Conservation (phyloP, 2,113 vertebrate species). For the Anoplopoma fimbria region DNA sequence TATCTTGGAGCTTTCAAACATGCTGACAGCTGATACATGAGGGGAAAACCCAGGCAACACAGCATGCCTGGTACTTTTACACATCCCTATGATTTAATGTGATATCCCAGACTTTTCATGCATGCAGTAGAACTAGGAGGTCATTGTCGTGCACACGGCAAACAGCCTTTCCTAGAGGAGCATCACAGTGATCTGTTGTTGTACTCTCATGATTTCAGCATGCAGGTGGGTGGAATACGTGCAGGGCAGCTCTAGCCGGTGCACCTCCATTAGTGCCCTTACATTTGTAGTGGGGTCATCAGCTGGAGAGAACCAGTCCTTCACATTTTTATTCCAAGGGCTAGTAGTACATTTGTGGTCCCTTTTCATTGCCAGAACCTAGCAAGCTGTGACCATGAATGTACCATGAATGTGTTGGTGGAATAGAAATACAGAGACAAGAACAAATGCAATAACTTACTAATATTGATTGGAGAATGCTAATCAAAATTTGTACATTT, state of each 20-base stretch:
- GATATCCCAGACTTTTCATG: slow-evolving; percentile 3
- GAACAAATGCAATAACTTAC: background rate
- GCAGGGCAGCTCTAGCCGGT: slow-evolving; percentile 30
- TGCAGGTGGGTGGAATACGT: slow-evolving; percentile 48
- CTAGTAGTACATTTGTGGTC: background rate
- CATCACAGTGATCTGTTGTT: slow-evolving; percentile 21
- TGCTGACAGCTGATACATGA: slow-evolving; percentile 7
- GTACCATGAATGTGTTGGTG: background rate
- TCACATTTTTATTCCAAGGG: slow-evolving; percentile 14
- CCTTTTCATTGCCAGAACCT: slow-evolving; percentile 8
- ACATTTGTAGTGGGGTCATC: slow-evolving; percentile 62
- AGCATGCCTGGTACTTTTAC: background rate
- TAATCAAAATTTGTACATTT: background rate
- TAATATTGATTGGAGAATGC: background rate
- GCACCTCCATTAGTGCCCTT: slow-evolving; percentile 76
- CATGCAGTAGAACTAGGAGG: background rate
- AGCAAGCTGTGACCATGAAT: background rate
- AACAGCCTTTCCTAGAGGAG: slow-evolving; percentile 11
- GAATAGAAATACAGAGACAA: background rate
- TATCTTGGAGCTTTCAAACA: background rate
- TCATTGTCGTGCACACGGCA: background rate
- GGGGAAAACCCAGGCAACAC: background rate
- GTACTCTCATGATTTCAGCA: slow-evolving; percentile 32
- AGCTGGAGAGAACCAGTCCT: slow-evolving; percentile 45
- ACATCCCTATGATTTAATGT: slow-evolving; percentile 22